Base-by-base conservation (phyloP, 2,113 vertebrate genomes). In the Tragelaphus buxtoni region DNA sequence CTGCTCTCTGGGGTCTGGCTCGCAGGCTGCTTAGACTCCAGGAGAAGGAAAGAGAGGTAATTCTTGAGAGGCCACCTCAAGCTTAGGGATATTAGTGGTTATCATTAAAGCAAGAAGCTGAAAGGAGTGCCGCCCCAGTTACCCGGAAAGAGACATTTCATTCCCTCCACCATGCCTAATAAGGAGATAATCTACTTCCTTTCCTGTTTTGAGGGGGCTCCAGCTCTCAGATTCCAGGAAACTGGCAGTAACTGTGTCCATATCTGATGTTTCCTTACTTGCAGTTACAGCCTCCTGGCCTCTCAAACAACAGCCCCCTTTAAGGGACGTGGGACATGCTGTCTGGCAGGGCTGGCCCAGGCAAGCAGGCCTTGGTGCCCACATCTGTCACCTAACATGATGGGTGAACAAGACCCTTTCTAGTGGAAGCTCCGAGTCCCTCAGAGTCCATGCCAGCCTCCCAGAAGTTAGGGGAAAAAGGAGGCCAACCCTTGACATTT, bases 141-240 rank as follows among this genome's bases (percentile, higher is more conserved):
- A 53, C 45, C 51, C 24, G 13, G 49, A 30, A 76, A 77, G 82
- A 63, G 83, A 87, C 17, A 56, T 22, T 63, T 58, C 63, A 81
- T 60, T 76, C 42, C 74, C 45, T 58, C 39, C 17, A 1, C 1
- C 26, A 80, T 4, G 92, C 55, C 39, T 65, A 74, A 89, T 84
- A 93, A 93, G 80, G 77, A 72, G 80, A 72, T 18, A 39, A 11
- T 74, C 49, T 69, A 63, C 77, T 96, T 80, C 51, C 51, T 79
- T 86, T 88, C 65, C 95, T 87, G 63, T 53, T 82, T 87, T n/a
- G 2, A 90, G 90, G 83, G 72, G 79, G 53, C 39, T 20, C 61
- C 60, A 56, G 45, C n/a, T 72, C 63, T 95, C 85, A 72, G 81
- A 80, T 74, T 92, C 89, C 76, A 92, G 80, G 65, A 96, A 96